Percentiles rank a stretch among this genome's conserved stretches.
These are phyloP conservation scores for Passer domesticus DNA, from an alignment of 2,113 vertebrate species.

Conservation along the genomic window DNA sequence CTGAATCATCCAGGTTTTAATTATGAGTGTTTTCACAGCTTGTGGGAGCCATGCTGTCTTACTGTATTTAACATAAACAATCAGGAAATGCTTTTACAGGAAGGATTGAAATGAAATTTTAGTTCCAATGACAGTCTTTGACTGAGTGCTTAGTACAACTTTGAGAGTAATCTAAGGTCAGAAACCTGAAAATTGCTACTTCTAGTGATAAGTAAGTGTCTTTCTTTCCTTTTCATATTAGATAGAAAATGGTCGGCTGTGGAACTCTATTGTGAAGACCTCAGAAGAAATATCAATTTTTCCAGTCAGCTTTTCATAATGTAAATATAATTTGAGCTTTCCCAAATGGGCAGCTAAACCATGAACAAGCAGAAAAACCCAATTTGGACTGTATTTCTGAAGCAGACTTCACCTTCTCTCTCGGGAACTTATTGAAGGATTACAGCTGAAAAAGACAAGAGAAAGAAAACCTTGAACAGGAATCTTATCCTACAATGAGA, in stretches of 20 bases:
- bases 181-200: conserved; percentile 6
- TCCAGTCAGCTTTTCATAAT: conserved; percentile 79
- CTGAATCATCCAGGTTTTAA: neutral
- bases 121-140: neutral
- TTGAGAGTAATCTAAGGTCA: neutral
- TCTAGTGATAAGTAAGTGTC: conserved; percentile 46
- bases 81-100: neutral
- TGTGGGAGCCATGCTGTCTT: neutral
- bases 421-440: conserved; percentile 61
- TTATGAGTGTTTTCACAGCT: neutral
- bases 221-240: conserved; percentile 72
- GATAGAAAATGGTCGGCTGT: conserved; percentile 78
- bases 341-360: conserved; percentile 74
- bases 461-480: conserved; percentile 57
- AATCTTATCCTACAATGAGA: conserved; percentile 87
- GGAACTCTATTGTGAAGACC: conserved; percentile 73
- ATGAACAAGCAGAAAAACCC: conserved; percentile 80
- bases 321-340: conserved; percentile 79
- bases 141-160: neutral
- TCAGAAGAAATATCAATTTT: conserved; percentile 49
- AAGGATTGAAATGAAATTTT: neutral
- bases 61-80: neutral
- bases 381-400: conserved; percentile 74
- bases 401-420: conserved; percentile 73
- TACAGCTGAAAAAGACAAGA: conserved; percentile 54